These are phyloP conservation scores for Petrocephalus zakoni DNA, from an alignment of 2,113 vertebrate species.

Conservation along the genomic window DNA sequence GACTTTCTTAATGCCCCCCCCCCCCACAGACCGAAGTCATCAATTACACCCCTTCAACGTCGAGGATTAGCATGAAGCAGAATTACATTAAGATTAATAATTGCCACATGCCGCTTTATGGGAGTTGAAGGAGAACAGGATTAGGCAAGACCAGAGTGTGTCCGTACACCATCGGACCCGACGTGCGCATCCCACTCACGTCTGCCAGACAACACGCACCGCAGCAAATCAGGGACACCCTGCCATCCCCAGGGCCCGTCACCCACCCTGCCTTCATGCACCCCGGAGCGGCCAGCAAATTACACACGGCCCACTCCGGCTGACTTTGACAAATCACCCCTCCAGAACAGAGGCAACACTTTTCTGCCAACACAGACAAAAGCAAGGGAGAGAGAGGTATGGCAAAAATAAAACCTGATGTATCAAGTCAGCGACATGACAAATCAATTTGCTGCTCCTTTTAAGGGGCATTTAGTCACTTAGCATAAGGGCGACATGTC, in stretches of 20 bases:
- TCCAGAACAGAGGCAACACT: slow-evolving; percentile 3
- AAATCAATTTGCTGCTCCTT: slow-evolving; percentile 25
- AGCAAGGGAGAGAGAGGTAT: background rate
- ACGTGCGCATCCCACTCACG: background rate
- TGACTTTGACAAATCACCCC: slow-evolving; percentile 29
- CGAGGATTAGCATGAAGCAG: slow-evolving; percentile 48
- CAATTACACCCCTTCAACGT: slow-evolving; percentile 50
- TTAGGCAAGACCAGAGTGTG: background rate
- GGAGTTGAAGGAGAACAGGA: slow-evolving; percentile 18
- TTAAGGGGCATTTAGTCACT: slow-evolving; percentile 12
- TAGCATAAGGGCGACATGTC: background rate
- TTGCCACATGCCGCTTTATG: slow-evolving; percentile 51
- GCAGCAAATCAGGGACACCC: background rate
- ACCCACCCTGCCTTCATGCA: background rate
- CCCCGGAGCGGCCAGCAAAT: background rate
- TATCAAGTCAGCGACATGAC: slow-evolving; percentile 24
- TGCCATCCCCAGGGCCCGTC: background rate
- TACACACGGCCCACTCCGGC: background rate
- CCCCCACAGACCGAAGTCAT: slow-evolving; percentile 38
- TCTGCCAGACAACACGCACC: background rate
- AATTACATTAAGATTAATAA: slow-evolving; percentile 46
- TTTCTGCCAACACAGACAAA: slow-evolving; percentile 10
- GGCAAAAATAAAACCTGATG: slow-evolving; percentile 21
- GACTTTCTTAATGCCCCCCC: slow-evolving; percentile 45
- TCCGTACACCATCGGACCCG: slow-evolving; percentile 1